Evolutionary conservation across 2,797 vertebrate genomes (phyloP), one percentile per base, ranked within the genome.

Genomic region (Mormyrus proboscirostris): DNA sequence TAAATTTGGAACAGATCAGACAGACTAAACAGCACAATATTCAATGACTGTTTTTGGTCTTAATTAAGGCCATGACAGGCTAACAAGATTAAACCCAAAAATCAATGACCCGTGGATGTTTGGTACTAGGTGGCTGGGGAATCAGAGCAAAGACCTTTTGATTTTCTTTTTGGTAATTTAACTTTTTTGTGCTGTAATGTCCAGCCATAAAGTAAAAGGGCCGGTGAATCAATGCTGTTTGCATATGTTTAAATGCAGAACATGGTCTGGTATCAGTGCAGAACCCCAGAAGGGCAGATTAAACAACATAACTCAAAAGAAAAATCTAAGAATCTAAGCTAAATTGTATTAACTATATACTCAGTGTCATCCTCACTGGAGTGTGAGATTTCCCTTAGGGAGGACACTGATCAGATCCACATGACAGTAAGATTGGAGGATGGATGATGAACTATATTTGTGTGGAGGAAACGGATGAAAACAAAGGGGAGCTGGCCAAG

Each of bases 211-310:
- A 90, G 57, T 4, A 73, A 86, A 49, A 29, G 88, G 44, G 22
- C 8, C 88, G 89, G 44, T 41, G 85, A 73, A 93, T 94, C 92
- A 89, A 92, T 93, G 89, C 88, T 86, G 22, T 14, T 22, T 90
- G 89, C 25, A 50, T 85, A 89, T 86, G 82, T 91, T 41, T 94
- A 92, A 38, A 91, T 82, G 76, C 29, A 90, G 90, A 94, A 95
- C 93, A 93, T 93, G 93, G 88, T 88, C 91, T 90, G 90, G 88
- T 93, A 94, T 94, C 90, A 93, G 53, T 92, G 14, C 92, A 91
- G 87, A 90, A 92, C 93, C 91, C 89, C 90, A 88, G 93, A 93
- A 94, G 14, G 41, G 38, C 19, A 19, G 73, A 79, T 41, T 79
- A 79, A 41, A 44, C 73, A 41, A 41, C 38, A 79, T 79, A 44